Percentiles rank a stretch among this genome's conserved stretches.
Conservation (phyloP, 2,113 vertebrate genomes). For the Halcyon malimbica region DNA sequence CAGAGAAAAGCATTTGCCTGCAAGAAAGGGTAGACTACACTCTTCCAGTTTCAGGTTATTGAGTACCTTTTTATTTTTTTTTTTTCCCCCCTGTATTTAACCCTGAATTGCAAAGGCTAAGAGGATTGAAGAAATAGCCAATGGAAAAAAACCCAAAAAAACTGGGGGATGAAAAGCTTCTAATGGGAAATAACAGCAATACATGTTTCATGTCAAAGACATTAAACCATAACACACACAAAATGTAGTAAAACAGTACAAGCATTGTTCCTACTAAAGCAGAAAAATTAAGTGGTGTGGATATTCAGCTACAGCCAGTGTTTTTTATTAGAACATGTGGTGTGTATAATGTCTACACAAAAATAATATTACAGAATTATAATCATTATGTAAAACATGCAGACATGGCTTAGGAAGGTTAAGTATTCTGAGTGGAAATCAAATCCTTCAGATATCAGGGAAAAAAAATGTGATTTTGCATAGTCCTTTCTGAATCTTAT, state of each 20-base stretch:
- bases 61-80: too few relatives aligned
- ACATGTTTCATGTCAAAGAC: neutral
- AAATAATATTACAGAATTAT: conserved; percentile 44
- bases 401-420: conserved; percentile 46
- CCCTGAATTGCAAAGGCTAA: neutral
- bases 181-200: neutral
- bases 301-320: neutral
- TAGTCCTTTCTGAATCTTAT: conserved; percentile 53
- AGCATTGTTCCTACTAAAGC: conserved; percentile 1
- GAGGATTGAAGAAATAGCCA: neutral
- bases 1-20: neutral
- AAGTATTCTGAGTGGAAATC: conserved; percentile 57
- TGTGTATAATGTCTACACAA: neutral
- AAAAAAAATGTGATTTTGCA: neutral
- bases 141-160: neutral
- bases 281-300: neutral
- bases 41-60: neutral
- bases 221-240: neutral
- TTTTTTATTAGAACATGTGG: conserved; percentile 43
- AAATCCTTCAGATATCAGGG: conserved; percentile 45
- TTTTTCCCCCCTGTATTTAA: neutral
- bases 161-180: neutral
- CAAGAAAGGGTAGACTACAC: accelerated
- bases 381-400: conserved; percentile 46
- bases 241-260: neutral